Conservation (phyloP, 1,140 invertebrate genomes). For the Leptopilina clavipes region DNA sequence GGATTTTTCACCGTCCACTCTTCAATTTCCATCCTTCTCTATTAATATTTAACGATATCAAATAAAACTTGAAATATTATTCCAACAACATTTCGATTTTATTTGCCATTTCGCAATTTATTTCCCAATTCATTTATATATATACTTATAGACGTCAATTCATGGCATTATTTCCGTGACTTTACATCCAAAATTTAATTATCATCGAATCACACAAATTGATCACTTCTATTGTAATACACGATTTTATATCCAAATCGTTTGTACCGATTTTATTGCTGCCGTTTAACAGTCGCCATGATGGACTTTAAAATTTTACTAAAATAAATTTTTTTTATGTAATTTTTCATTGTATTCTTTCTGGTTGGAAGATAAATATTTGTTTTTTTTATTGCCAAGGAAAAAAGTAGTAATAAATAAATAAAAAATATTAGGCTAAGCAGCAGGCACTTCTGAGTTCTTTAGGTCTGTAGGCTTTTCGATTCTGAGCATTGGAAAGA, state of each 20-base stretch:
- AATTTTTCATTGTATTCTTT: not conserved
- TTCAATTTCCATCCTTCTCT: not conserved
- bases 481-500: too few species aligned
- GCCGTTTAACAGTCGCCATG: not conserved
- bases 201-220: not conserved
- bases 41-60: not conserved
- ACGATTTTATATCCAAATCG: not conserved
- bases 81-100: not conserved
- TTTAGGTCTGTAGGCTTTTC: conserved; percentile 53
- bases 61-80: not conserved
- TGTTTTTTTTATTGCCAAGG: not conserved
- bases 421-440: too few species aligned
- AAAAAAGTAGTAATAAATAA: too few species aligned
- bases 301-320: not conserved
- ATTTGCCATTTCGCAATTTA: not conserved
- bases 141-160: not conserved
- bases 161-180: not conserved
- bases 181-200: not conserved
- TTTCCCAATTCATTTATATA: too few species aligned
- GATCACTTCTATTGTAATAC: not conserved
- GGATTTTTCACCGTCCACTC: not conserved
- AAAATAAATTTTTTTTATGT: too few species aligned
- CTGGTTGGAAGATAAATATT: not conserved
- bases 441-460: conserved; percentile 60
- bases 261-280: not conserved